A percentile compares a stretch with the other conserved stretches of the same genome.
These are phyloP conservation scores for Trichosurus vulpecula DNA, from an alignment of 2,797 vertebrate genomes.

Conservation along the genomic window DNA sequence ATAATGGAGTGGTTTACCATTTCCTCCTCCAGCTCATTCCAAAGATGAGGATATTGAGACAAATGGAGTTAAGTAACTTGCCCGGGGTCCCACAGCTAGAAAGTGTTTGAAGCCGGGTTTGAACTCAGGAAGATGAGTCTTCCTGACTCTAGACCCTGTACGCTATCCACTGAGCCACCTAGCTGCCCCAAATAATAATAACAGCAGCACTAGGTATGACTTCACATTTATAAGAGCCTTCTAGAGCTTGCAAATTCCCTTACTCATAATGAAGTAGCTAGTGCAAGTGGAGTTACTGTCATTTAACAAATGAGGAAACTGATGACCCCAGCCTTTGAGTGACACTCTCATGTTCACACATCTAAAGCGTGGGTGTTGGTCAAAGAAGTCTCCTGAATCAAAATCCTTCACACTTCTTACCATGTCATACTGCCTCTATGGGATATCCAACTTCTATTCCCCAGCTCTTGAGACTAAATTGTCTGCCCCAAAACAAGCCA, in stretches of 20 bases:
- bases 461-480: not conserved
- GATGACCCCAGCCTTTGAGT: not conserved
- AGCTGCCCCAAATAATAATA: not conserved
- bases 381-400: not conserved
- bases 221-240: not conserved
- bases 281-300: not conserved
- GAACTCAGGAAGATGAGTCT: not conserved
- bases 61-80: not conserved
- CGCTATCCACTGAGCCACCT: not conserved
- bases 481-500: not conserved
- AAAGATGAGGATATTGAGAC: not conserved
- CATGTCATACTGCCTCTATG: not conserved
- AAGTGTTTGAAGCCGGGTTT: not conserved
- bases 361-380: no score
- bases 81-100: not conserved
- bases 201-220: not conserved
- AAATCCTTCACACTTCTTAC: not conserved
- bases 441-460: not conserved
- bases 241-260: not conserved
- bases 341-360: not conserved
- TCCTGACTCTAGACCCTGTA: not conserved
- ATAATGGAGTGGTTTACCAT: not conserved
- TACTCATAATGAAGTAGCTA: not conserved
- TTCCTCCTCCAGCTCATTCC: not conserved
- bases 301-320: not conserved